A percentile compares a stretch with the other conserved stretches of the same genome.
Conservation (phyloP, 2,797 vertebrate genomes). For the Brachyrhaphis roseni region DNA sequence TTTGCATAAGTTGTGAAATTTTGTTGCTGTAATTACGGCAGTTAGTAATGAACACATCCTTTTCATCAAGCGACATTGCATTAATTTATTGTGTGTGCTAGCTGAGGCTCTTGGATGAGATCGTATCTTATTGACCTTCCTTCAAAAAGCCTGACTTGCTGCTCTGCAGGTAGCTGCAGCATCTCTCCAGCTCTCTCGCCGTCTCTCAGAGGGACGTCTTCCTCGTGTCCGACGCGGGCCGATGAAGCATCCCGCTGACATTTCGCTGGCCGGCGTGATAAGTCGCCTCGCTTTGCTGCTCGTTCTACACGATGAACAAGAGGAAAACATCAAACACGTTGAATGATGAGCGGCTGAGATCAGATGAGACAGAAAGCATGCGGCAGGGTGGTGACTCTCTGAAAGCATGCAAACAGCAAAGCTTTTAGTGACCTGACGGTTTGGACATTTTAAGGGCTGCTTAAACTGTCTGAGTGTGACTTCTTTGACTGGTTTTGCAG, state of each 20-base stretch:
- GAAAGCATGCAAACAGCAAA: conserved; percentile 2
- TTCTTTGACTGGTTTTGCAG: background rate
- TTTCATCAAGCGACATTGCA: conserved; percentile 3
- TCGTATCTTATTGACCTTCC: conserved; percentile 11
- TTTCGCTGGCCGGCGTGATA: conserved; percentile 51
- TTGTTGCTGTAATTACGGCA: background rate
- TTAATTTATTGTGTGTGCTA: conserved; percentile 6
- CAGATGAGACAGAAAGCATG: conserved; percentile 7
- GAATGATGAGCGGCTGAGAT: conserved; percentile 34
- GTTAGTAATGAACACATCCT: background rate
- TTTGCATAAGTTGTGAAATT: background rate
- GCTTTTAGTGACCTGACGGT: conserved; percentile 4
- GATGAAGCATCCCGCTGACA: conserved; percentile 57
- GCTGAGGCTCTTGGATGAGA: background rate
- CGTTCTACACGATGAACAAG: conserved; percentile 24
- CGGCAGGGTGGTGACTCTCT: conserved; percentile 21
- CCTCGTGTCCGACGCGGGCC: conserved; percentile 36
- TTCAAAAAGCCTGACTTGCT: conserved; percentile 30
- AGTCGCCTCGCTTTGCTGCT: conserved; percentile 26
- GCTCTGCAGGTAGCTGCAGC: conserved; percentile 31
- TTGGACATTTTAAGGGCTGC: conserved; percentile 9
- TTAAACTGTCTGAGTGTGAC: conserved; percentile 3
- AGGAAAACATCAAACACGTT: conserved; percentile 48
- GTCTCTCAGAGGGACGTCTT: conserved; percentile 48
- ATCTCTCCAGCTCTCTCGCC: conserved; percentile 27